Base-by-base conservation (phyloP, 2,797 vertebrate genomes). In the Percopsis omiscomaycus region DNA sequence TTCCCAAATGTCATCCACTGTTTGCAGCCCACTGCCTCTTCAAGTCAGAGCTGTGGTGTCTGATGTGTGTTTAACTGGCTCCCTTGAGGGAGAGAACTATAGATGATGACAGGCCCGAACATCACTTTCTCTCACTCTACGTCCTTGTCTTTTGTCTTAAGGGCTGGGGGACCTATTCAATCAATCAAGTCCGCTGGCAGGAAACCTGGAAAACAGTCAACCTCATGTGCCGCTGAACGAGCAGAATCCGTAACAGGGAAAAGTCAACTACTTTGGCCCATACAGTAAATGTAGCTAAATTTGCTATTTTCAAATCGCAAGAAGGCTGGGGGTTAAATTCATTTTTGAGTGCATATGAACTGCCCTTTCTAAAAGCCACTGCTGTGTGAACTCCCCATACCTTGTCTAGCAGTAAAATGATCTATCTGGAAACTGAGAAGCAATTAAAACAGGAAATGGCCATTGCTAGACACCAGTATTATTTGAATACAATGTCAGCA, bases 21-120 rank as follows among this genome's bases (percentile, higher is more conserved):
- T 82, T 76, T 81, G 58, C 77, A 69, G 76, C 71, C 70, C 74
- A 70, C 83, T 81, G 68, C 75, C 73, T 86, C 81, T 4, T 16
- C 65, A 57, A 75, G 69, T 69, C 69, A 2, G 61, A 68, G 75
- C 66, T 4, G 28, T 13, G 68, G 12, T 64, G 70, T 83, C 71
- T 74, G 79, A 84, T 76, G 75, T 86, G 83, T 86, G 79, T 88
- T 88, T 89, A 88, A 83, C 80, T 71, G 73, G 77, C 74, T 85
- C 84, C 79, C 84, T 5, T 32, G 79, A 80, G 82, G 83, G 64
- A 63, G 42, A 61, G 73, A 70, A 80, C 65, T 77, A 84, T 75
- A 80, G 77, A 79, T 69, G 76, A 82, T 80, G 87, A 86, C 68
- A 86, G 84, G 83, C 75, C 75, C 48, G 80, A 69, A 61, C 84